Conservation (phyloP, 2,113 vertebrate genomes). For the Lycocorax pyrrhopterus region DNA sequence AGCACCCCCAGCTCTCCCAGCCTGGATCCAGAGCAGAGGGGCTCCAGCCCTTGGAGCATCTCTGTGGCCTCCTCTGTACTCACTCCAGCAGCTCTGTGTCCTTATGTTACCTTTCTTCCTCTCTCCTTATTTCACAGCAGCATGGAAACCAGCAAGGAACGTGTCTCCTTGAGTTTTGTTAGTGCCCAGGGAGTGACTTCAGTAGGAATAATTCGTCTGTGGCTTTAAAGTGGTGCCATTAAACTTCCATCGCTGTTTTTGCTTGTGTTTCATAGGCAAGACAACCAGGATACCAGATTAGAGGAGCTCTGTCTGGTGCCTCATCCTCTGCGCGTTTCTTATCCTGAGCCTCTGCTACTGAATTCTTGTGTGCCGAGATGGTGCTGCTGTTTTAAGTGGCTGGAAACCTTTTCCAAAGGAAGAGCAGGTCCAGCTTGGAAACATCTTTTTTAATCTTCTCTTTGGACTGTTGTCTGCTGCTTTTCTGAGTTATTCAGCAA, state of each 20-base stretch:
- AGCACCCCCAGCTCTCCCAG: background rate
- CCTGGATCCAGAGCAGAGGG: background rate
- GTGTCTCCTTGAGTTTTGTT: background rate
- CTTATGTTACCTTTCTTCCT: background rate
- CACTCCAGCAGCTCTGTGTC: fast-evolving
- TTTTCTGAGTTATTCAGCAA: background rate
- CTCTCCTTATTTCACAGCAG: background rate
- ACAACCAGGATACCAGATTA: background rate
- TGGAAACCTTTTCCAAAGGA: background rate
- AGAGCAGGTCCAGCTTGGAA: background rate
- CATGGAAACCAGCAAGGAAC: background rate
- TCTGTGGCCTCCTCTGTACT: background rate
- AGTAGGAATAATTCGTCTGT: background rate
- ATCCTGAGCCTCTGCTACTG: background rate
- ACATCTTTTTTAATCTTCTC: background rate
- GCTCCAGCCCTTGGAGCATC: background rate
- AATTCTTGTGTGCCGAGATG: background rate
- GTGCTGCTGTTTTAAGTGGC: background rate
- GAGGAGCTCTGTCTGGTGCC: background rate
- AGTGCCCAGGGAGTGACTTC: background rate
- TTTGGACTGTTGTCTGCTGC: background rate
- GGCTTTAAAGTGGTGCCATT: background rate
- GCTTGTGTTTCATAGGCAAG: background rate
- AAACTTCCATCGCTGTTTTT: background rate
- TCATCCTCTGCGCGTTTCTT: background rate